Conservation (phyloP, 2,113 vertebrate genomes). For the Tachysurus vachellii region DNA sequence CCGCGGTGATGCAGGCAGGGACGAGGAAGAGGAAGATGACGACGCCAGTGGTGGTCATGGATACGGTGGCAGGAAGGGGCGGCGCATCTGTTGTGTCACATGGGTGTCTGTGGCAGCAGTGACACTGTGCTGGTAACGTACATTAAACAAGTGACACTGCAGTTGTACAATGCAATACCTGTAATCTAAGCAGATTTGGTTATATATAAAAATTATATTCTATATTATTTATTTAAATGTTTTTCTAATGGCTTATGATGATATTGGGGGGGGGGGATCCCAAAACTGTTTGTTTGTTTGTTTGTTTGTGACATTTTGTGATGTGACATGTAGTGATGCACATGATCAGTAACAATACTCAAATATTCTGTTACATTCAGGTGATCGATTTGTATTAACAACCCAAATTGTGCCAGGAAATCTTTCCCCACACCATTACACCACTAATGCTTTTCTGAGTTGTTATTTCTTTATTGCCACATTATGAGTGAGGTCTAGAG, state of each 20-base stretch:
- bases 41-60: conserved; percentile 75
- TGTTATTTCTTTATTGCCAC: too few species aligned
- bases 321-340: too few species aligned
- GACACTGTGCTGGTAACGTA: conserved; percentile 85
- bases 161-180: neutral
- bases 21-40: conserved; percentile 79
- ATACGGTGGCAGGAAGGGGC: conserved; percentile 77
- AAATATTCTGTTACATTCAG: too few species aligned
- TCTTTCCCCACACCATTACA: too few species aligned
- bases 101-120: conserved; percentile 88
- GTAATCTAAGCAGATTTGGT: neutral
- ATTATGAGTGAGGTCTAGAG: too few species aligned
- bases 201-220: neutral
- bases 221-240: neutral
- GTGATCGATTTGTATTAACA: too few species aligned
- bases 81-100: conserved; percentile 83
- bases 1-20: conserved; percentile 71
- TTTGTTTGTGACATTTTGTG: too few species aligned
- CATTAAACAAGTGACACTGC: neutral
- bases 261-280: too few species aligned
- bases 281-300: too few species aligned
- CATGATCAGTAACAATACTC: too few species aligned
- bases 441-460: too few species aligned
- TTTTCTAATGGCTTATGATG: neutral
- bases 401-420: too few species aligned